Conservation (phyloP, 2,888 invertebrate genomes). For the Ptychoptera contaminata region DNA sequence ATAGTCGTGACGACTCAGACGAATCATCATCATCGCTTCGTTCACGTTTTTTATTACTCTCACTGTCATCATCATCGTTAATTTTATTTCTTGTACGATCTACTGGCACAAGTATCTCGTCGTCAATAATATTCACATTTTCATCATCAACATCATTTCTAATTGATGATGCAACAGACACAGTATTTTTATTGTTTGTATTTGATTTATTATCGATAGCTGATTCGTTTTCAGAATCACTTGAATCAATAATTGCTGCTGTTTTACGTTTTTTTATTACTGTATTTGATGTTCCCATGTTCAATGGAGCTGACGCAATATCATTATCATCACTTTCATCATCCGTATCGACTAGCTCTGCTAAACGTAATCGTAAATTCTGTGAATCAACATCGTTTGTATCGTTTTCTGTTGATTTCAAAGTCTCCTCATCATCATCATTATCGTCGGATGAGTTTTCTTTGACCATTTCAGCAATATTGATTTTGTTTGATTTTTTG, state of each 20-base stretch:
- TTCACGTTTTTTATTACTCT: slow-evolving; percentile 5
- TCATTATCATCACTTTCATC: slow-evolving; percentile 19
- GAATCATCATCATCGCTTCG: slow-evolving; percentile 4
- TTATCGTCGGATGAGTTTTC: slow-evolving; percentile 13
- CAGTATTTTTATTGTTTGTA: too few relatives aligned
- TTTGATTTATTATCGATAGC: too few relatives aligned
- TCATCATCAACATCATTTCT: neutral
- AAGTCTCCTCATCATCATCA: slow-evolving; percentile 8
- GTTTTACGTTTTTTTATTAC: neutral
- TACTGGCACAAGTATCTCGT: neutral
- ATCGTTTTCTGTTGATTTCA: slow-evolving; percentile 10
- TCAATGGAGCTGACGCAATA: neutral
- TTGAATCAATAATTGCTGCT: neutral
- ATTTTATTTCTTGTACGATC: neutral
- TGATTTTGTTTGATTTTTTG: slow-evolving; percentile 14
- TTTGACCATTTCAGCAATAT: slow-evolving; percentile 18
- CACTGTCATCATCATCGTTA: slow-evolving; percentile 4
- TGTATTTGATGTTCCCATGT: neutral
- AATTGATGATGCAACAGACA: too few relatives aligned
- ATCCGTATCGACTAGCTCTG: slow-evolving; percentile 18
- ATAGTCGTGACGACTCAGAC: neutral
- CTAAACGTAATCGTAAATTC: slow-evolving; percentile 24
- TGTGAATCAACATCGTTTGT: slow-evolving; percentile 28
- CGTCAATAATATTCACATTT: neutral
- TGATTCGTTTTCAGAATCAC: neutral